A percentile compares a stretch with the other conserved stretches of the same genome.
Evolutionary conservation across 2,113 vertebrate genomes (phyloP).

Genomic region (Cryptomyrus ogoouensis): DNA sequence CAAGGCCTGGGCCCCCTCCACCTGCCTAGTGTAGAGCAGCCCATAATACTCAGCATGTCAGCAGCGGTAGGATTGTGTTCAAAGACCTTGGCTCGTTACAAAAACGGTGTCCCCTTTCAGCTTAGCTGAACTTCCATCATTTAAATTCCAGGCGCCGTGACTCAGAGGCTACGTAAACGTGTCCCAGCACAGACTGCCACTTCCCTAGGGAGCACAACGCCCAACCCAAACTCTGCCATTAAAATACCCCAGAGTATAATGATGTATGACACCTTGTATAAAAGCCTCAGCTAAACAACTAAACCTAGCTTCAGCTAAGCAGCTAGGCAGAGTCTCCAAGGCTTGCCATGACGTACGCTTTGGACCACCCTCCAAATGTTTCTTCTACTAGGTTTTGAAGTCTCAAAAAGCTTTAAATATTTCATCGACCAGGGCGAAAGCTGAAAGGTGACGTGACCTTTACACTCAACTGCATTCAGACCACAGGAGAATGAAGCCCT

Average conservation of each 20-base stretch:
- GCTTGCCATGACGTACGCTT: background rate
- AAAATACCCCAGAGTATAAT: background rate
- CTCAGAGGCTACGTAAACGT: background rate
- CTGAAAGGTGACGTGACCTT: background rate
- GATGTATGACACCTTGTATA: background rate
- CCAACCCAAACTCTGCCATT: background rate
- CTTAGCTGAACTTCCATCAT: background rate
- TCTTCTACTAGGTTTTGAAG: background rate
- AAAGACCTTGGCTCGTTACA: background rate
- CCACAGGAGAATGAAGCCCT: background rate
- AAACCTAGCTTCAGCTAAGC: background rate
- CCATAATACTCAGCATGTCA: background rate
- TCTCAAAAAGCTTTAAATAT: background rate
- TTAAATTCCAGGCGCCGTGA: background rate
- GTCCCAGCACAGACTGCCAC: background rate
- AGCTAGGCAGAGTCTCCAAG: background rate
- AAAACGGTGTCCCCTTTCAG: background rate
- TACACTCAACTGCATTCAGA: background rate
- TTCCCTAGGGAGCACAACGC: background rate
- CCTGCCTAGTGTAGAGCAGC: background rate
- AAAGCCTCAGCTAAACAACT: background rate
- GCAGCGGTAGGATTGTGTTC: background rate
- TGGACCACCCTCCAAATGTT: background rate
- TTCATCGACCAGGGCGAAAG: background rate
- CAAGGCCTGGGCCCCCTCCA: background rate